phyloP scores from a whole-genome alignment of 2,888 invertebrate species.

The Troides aeacus region DNA sequence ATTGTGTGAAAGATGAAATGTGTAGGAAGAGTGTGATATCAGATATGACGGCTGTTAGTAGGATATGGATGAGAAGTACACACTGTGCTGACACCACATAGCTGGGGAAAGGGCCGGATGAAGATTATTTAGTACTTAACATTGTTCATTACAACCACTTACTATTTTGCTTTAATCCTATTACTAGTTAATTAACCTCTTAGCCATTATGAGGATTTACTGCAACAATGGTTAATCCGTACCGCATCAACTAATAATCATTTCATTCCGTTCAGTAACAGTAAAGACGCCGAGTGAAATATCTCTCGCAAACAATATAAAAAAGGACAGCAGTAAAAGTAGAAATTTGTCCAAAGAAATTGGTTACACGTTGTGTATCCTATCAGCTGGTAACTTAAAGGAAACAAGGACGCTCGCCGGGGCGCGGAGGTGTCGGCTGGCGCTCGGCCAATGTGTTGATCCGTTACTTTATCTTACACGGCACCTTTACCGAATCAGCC shows the following conservation, averaged over 20 bases:
- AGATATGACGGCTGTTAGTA: too few species aligned
- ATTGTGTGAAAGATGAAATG: too few species aligned
- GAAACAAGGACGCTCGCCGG: constrained; percentile 16
- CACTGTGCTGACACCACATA: too few species aligned
- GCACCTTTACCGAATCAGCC: constrained; percentile 56
- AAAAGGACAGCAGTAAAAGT: constrained; percentile 8
- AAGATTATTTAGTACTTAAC: too few species aligned
- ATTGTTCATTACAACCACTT: too few species aligned
- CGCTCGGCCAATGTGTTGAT: constrained; percentile 34
- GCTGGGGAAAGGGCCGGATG: too few species aligned
- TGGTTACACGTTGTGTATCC: constrained; percentile 6
- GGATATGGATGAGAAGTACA: too few species aligned
- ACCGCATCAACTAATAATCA: background rate
- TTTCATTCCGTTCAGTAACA: background rate
- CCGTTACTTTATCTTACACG: constrained; percentile 32
- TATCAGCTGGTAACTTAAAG: constrained; percentile 18
- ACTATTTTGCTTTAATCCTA: too few species aligned
- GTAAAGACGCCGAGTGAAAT: background rate
- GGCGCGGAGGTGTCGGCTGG: constrained; percentile 32
- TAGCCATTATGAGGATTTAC: too few species aligned
- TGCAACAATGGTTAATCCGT: too few species aligned
- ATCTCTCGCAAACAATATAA: background rate
- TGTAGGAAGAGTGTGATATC: too few species aligned
- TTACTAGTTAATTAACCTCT: too few species aligned
- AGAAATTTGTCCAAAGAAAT: constrained; percentile 25